Percentiles rank a stretch among this genome's conserved stretches.
Evolutionary conservation across 2,797 vertebrate genomes (phyloP).

Genomic region (Macrochelys suwanniensis): DNA sequence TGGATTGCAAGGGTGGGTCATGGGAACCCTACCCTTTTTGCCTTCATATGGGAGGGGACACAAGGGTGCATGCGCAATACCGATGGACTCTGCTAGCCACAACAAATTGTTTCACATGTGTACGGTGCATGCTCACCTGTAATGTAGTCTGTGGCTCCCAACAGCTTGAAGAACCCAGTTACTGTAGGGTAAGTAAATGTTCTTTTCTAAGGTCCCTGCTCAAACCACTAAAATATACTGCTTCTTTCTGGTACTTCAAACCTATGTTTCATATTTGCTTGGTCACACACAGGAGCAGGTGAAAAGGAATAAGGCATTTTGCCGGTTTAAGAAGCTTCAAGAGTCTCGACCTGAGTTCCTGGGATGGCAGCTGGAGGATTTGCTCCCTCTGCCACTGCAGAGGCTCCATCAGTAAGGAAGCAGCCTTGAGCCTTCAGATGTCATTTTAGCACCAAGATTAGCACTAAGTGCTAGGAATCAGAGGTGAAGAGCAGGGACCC

Average conservation of each 20-base stretch:
- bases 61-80: background rate
- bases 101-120: background rate
- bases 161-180: background rate
- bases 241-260: background rate
- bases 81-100: background rate
- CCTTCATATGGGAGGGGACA: background rate
- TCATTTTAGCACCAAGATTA: background rate
- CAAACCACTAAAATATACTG: background rate
- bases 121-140: background rate
- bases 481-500: background rate
- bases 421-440: background rate
- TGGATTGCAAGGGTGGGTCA: background rate
- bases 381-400: slow-evolving; percentile 89
- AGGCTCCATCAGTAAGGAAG: slow-evolving; percentile 89
- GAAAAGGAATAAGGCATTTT: slow-evolving; percentile 91
- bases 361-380: slow-evolving; percentile 85
- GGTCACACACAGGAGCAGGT: slow-evolving; percentile 83
- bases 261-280: background rate
- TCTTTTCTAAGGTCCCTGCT: background rate
- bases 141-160: background rate
- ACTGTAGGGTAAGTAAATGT: background rate
- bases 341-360: slow-evolving; percentile 90
- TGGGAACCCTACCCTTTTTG: background rate
- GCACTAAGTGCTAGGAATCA: background rate
- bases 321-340: slow-evolving; percentile 91